Evolutionary conservation across 2,888 invertebrate genomes (phyloP), one percentile per base, ranked within the genome.

Genomic region (Ellobium chinense): DNA sequence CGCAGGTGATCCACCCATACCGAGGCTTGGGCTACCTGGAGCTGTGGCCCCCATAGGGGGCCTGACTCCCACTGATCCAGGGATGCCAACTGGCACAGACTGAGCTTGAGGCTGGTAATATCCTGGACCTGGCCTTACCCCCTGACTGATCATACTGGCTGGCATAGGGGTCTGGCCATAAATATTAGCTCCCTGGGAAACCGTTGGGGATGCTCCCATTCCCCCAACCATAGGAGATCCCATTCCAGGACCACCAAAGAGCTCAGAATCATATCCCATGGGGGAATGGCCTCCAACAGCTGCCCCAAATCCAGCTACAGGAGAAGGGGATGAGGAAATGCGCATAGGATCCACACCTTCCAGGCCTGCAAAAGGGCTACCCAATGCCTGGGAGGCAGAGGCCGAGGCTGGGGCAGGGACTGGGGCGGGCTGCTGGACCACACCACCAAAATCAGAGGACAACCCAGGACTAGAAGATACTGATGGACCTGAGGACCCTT

Each of bases 1-100:
- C 1, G 46, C 73, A 1, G 80, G 80, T 1, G 80, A 80, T 34
- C 80, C 80, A 69, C 68, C 39, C 60, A 80, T 31, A 18, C 80
- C 80, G 0, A 80, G 36, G 39, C 24, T 62, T 4, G 80, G 73
- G n/a, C 80, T 73, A 4, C 80, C 80, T 9, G 80, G 69, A 21
- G 60, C 69, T 31, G 54, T 12, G 7, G 65, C 62, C 12, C 70
- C 78, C 7, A 78, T 36, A 37, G 60, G 62, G 27, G 14, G 39
- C 36, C 66, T 24, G n/a, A 54, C 1, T n/a, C 75, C 65, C n/a
- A 60, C 21, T 54, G 60, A 2, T 4, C 68, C 69, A 31, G 60
- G 69, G 14, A 58, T 60, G n/a, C 18, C 34, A 24, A 60, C 70
- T 21, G 78, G 62, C 63, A 62, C 27, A 27, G 70, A 29, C 54